Evolutionary conservation across 1,140 invertebrate genomes (phyloP).

Genomic region (Drosophila orosa): DNA sequence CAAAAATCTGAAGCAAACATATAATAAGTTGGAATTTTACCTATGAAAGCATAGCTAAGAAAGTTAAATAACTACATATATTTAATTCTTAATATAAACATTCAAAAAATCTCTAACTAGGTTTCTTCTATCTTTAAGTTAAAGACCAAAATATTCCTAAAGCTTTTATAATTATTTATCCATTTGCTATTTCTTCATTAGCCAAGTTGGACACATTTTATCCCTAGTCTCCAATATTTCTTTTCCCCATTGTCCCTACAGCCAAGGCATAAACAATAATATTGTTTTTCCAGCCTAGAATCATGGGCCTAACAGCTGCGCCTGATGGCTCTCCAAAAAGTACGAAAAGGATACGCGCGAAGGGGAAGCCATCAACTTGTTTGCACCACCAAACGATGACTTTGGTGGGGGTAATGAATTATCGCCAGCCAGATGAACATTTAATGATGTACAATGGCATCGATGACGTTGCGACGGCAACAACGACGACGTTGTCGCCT

Average conservation of each 20-base stretch:
- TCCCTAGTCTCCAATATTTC: background rate
- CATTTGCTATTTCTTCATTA: constrained; percentile 13
- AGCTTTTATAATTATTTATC: constrained; percentile 2
- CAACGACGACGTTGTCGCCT: constrained; percentile 17
- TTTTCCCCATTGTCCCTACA: constrained; percentile 37
- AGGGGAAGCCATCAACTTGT: constrained; percentile 40
- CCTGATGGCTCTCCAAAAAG: constrained; percentile 52
- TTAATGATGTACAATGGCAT: constrained; percentile 75
- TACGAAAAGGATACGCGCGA: constrained; percentile 16
- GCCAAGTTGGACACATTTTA: constrained; percentile 6
- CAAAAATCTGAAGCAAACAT: background rate
- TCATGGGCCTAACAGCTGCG: constrained; percentile 54
- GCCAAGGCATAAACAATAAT: constrained; percentile 48
- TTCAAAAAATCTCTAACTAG: fast-evolving
- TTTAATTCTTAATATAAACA: background rate
- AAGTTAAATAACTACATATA: background rate
- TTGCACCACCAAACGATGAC: constrained; percentile 16
- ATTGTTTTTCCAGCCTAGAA: constrained; percentile 37
- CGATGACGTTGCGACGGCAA: constrained; percentile 51
- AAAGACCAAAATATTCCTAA: too few species aligned
- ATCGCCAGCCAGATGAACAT: constrained; percentile 77
- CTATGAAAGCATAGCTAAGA: background rate
- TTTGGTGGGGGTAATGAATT: constrained; percentile 60
- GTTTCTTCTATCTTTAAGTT: too few species aligned
- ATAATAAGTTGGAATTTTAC: too few species aligned